These are phyloP conservation scores for Hemichromis elongatus DNA, from an alignment of 2,113 vertebrate species.

Conservation along the genomic window DNA sequence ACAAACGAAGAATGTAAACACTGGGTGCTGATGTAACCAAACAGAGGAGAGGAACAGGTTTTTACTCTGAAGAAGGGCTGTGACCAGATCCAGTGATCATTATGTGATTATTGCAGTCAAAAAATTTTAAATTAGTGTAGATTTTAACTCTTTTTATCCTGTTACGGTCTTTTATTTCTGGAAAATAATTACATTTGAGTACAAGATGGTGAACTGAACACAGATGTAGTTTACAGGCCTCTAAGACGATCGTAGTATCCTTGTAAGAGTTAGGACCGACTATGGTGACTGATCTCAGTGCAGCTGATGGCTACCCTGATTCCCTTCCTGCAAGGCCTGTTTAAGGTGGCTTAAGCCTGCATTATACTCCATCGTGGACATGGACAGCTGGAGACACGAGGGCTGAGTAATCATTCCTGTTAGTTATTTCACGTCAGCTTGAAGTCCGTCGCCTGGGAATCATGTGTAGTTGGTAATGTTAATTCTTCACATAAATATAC, in stretches of 20 bases:
- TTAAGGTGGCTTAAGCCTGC: not conserved
- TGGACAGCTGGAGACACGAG: not conserved
- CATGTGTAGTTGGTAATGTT: not conserved
- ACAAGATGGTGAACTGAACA: fast-evolving
- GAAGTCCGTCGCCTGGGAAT: not conserved
- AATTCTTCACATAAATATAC: not conserved
- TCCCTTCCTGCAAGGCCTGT: not conserved
- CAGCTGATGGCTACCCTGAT: not conserved
- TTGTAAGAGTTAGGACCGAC: not conserved
- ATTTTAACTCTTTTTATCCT: not conserved
- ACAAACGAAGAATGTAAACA: not conserved
- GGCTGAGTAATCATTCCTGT: not conserved
- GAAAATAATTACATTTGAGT: fast-evolving
- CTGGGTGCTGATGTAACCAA: not conserved
- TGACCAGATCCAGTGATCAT: fast-evolving
- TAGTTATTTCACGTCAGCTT: not conserved
- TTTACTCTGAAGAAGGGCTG: not conserved
- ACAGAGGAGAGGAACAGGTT: not conserved
- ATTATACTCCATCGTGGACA: not conserved
- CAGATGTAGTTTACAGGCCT: not conserved
- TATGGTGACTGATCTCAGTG: not conserved
- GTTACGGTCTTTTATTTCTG: not conserved
- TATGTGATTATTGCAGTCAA: not conserved
- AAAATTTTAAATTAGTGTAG: fast-evolving
- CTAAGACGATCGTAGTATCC: not conserved